Base-by-base conservation (phyloP, 53 echinoderm and acorn worm genomes). In the Luidia sarsii region DNA sequence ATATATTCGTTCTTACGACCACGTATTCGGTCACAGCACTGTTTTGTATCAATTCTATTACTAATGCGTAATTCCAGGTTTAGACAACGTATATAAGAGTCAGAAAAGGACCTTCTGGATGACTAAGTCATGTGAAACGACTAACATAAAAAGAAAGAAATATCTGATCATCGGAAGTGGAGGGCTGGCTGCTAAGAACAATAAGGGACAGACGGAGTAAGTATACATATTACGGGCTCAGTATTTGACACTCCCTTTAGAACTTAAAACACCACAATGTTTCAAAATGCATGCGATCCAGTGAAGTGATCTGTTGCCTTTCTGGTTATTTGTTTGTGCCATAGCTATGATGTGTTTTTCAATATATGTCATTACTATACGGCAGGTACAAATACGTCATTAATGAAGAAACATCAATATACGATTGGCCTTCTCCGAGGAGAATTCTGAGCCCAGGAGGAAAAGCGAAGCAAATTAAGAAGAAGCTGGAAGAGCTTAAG, bases 91-190 rank as follows among this genome's bases (percentile, higher is more conserved):
- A 61, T 11, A n/a, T 18, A 20, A 61, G 61, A 37, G 31, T n/a
- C 23, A 14, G 18, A 45, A 36, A 20, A 59, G 83, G 31, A 38
- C 48, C 8, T 83, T 83, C 60, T 70, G 61, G 56, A 83, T 45
- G 61, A 70, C 46, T 43, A 71, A 57, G 23, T 34, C 33, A 4
- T 83, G 83, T 30, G 71, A 61, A 13, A 60, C 33, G 6, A 70
- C 83, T 7, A 34, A 83, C 0, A 14, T 83, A 10, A 20, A 59
- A 62, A 34, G 18, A 39, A 23, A 23, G n/a, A 70, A 83, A 6
- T 83, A 83, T 71, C 62, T 83, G 20, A 49, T 83, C n/a, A 71
- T 83, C 2, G 83, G 83, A 21, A 24, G 43, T 25, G 60, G 61
- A 45, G 83, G 70, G 29, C 8, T 70, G 32, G 45, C 21, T 30